These are phyloP conservation scores for Catajapyx aquilonaris DNA, from an alignment of 1,140 invertebrate species.

Conservation along the genomic window DNA sequence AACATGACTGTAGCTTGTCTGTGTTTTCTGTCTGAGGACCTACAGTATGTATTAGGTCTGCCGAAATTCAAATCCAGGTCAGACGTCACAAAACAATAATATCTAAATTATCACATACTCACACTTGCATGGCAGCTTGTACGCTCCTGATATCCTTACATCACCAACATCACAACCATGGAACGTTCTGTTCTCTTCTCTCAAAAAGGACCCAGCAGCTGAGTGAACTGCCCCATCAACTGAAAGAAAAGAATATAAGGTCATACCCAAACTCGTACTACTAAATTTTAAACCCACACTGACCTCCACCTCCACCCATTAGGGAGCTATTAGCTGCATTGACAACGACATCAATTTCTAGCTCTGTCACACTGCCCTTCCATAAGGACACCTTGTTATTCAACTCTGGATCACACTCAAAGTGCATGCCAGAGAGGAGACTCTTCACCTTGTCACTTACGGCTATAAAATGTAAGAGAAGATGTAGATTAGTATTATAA, in stretches of 20 bases:
- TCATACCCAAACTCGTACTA: no score
- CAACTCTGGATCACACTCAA: conserved; percentile 24
- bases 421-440: no score
- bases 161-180: background rate
- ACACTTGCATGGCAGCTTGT: background rate
- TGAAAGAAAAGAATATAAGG: no score
- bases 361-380: conserved; percentile 63
- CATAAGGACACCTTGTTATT: conserved; percentile 41
- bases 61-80: no score
- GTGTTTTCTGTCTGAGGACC: background rate
- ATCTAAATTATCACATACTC: no score
- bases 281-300: conserved; percentile 5
- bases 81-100: no score
- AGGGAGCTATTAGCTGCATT: conserved; percentile 73
- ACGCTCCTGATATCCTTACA: background rate
- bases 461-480: no score
- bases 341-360: conserved; percentile 76
- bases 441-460: no score
- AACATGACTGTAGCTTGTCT: background rate
- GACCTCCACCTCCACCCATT: conserved; percentile 57
- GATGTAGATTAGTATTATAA: no score
- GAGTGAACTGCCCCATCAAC: background rate
- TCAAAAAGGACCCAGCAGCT: background rate
- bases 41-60: background rate
- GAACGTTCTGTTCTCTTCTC: background rate